Conservation (phyloP, 2,888 invertebrate genomes). For the Chrysolina americana region DNA sequence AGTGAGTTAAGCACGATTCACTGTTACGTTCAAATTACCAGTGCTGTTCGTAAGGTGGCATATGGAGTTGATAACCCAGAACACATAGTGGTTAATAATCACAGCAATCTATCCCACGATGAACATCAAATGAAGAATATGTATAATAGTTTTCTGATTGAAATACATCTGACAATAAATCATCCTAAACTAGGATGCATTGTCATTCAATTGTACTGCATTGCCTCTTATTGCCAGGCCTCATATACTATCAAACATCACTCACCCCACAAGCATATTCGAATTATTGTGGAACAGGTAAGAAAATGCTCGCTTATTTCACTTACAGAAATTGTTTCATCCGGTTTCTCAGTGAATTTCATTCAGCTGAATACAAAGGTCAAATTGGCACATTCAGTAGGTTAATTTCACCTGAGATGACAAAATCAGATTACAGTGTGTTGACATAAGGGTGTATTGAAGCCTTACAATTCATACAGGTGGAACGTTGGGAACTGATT, state of each 20-base stretch:
- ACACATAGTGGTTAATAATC: too few relatives aligned
- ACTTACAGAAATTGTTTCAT: constrained; percentile 3
- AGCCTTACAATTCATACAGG: constrained; percentile 28
- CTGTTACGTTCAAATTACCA: too few relatives aligned
- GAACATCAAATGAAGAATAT: too few relatives aligned
- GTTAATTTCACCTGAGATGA: constrained; percentile 38
- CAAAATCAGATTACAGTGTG: constrained; percentile 58
- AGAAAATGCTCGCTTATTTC: neutral
- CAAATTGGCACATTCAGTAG: constrained; percentile 40
- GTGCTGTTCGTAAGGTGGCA: too few relatives aligned
- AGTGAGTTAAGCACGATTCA: too few relatives aligned
- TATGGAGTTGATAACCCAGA: too few relatives aligned
- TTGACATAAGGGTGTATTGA: constrained; percentile 56
- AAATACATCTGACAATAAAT: neutral
- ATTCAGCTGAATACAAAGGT: constrained; percentile 13
- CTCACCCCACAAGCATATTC: neutral
- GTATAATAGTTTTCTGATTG: too few relatives aligned
- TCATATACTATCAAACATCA: too few relatives aligned
- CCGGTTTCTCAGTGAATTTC: constrained; percentile 34
- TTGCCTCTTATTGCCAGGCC: neutral
- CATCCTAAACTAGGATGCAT: neutral
- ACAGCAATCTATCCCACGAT: too few relatives aligned
- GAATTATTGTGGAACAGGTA: constrained; percentile 8
- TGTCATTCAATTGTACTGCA: neutral
- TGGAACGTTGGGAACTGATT: constrained; percentile 5